Evolutionary conservation across 1,140 invertebrate species (phyloP).

Genomic region (Harlomillsia oculata): DNA sequence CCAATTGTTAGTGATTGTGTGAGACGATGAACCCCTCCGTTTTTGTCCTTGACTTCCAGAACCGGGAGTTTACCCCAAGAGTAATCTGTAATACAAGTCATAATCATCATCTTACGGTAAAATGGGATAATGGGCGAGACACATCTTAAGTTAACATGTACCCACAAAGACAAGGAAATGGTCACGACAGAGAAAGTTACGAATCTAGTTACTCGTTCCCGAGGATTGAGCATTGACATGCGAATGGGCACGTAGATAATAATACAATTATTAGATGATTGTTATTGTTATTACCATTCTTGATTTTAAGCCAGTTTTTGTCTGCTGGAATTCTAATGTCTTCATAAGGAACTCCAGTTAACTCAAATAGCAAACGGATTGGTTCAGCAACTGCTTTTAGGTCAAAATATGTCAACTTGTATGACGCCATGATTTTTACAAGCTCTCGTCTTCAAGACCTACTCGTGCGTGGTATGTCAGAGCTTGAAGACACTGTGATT

Average conservation of each 20-base stretch:
- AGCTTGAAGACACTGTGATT: background rate
- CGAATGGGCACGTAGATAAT: too few relatives aligned
- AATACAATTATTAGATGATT: too few relatives aligned
- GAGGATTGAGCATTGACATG: too few relatives aligned
- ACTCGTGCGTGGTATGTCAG: background rate
- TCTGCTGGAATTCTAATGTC: conserved; percentile 48
- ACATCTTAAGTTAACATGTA: too few relatives aligned
- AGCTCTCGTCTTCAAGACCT: too few relatives aligned
- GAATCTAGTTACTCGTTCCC: too few relatives aligned
- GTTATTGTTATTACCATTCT: background rate
- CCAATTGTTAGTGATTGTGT: conserved; percentile 6
- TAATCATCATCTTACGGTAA: too few relatives aligned
- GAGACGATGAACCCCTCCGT: too few relatives aligned
- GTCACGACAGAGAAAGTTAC: too few relatives aligned
- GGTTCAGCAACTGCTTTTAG: conserved; percentile 49
- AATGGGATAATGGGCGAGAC: too few relatives aligned
- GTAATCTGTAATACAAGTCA: background rate
- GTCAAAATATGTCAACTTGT: conserved; percentile 46
- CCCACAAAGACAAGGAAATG: too few relatives aligned
- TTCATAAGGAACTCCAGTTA: conserved; percentile 53
- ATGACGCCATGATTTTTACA: conserved; percentile 27
- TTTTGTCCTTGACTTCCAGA: background rate
- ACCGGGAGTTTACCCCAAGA: conserved; percentile 12
- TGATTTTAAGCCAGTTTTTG: background rate
- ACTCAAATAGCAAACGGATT: conserved; percentile 54